Evolutionary conservation across 1,140 invertebrate genomes (phyloP).

Genomic region (Conus betulinus): DNA sequence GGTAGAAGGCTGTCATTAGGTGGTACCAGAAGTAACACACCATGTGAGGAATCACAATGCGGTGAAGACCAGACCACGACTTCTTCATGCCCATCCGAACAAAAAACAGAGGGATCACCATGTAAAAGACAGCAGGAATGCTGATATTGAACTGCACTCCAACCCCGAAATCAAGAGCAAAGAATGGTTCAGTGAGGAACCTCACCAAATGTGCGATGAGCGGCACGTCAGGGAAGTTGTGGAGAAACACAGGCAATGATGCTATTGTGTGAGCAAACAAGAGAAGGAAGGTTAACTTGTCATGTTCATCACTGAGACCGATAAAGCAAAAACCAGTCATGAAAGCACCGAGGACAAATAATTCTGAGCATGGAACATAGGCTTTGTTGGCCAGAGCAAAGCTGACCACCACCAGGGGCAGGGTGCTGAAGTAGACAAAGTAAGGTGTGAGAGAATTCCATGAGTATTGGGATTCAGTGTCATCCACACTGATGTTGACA

Average conservation of each 20-base stretch:
- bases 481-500: slow-evolving; percentile 79
- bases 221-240: slow-evolving; percentile 75
- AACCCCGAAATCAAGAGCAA: slow-evolving; percentile 56
- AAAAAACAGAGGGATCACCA: slow-evolving; percentile 85
- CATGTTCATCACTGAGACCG: slow-evolving; percentile 83
- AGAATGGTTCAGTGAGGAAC: slow-evolving; percentile 57
- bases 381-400: slow-evolving; percentile 86
- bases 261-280: slow-evolving; percentile 85
- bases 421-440: slow-evolving; percentile 84
- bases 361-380: slow-evolving; percentile 88
- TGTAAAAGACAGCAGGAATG: slow-evolving; percentile 84
- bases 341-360: slow-evolving; percentile 84
- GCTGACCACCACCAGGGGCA: slow-evolving; percentile 85
- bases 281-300: slow-evolving; percentile 84
- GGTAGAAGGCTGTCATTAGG: slow-evolving; percentile 75
- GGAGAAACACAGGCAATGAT: slow-evolving; percentile 90
- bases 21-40: slow-evolving; percentile 92
- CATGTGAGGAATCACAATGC: slow-evolving; percentile 87
- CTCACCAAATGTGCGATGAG: slow-evolving; percentile 52
- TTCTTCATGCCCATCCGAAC: slow-evolving; percentile 84
- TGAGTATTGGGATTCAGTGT: slow-evolving; percentile 88
- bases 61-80: slow-evolving; percentile 87
- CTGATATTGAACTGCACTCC: slow-evolving; percentile 65
- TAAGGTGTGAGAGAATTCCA: slow-evolving; percentile 88
- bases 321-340: slow-evolving; percentile 85